Evolutionary conservation across 2,888 invertebrate genomes (phyloP).

Genomic region (Auanema sp.): DNA sequence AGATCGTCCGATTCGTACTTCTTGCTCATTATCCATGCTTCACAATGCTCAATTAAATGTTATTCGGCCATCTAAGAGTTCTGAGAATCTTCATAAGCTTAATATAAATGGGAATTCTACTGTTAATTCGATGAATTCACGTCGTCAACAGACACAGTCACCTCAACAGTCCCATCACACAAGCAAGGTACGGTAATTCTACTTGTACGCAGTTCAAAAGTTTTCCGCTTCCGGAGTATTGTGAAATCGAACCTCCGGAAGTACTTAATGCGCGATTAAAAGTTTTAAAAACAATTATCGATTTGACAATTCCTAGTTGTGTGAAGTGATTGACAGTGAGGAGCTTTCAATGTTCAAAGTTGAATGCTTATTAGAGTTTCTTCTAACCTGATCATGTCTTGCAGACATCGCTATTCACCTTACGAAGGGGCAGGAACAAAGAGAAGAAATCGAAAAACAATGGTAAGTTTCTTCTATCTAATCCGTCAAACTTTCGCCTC

Average conservation of each 20-base stretch:
- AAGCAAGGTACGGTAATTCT: conserved; percentile 3
- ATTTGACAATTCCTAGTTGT: no score
- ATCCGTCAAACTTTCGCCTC: background rate
- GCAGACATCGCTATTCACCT: conserved; percentile 34
- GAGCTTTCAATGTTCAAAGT: background rate
- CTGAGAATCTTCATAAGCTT: conserved; percentile 56
- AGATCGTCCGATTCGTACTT: conserved; percentile 47
- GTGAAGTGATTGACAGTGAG: conserved; percentile 1
- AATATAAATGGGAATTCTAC: conserved; percentile 4
- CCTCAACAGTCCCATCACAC: conserved; percentile 5
- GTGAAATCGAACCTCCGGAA: background rate
- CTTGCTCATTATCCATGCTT: conserved; percentile 54
- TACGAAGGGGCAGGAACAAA: conserved; percentile 43
- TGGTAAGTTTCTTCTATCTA: background rate
- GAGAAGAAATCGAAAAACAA: conserved; percentile 33
- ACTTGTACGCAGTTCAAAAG: background rate
- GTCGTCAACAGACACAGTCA: background rate
- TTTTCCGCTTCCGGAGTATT: background rate
- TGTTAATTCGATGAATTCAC: background rate
- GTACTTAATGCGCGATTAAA: no score
- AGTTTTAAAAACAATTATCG: background rate
- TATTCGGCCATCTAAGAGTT: conserved; percentile 45
- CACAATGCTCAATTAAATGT: conserved; percentile 42
- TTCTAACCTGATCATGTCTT: background rate
- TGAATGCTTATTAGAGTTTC: background rate